Base-by-base conservation (phyloP, 2,888 invertebrate species). In the Erynnis tages region DNA sequence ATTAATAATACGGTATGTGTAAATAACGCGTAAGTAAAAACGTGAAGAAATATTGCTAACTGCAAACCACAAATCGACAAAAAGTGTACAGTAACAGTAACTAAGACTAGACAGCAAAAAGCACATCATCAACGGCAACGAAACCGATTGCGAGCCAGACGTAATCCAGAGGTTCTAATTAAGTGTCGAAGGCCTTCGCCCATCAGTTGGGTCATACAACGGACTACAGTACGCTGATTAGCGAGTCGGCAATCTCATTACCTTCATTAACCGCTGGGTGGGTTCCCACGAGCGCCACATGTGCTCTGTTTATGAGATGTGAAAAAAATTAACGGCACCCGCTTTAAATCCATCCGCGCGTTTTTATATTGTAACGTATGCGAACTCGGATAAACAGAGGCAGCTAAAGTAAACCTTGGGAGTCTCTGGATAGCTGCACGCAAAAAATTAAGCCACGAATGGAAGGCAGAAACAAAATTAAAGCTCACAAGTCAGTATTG, bases 281-380 rank as follows among this genome's bases (percentile, higher is more conserved):
- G 30, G 71, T 85, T 84, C 85, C 81, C 85, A 84, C 85, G 83
- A 61, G 53, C 67, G 63, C 70, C 79, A 82, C 82, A 82, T 85
- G 81, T 79, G 78, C 66, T 66, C 67, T 77, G 81, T 81, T 77
- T 83, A 77, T 71, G 69, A 56, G 63, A 63, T 59, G 52, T 55
- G 54, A 56, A 70, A 73, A 74, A 73, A 71, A 62, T 60, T 67
- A 69, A 73, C 71, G 67, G 65, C 52, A 58, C 60, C 62, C 63
- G 68, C 64, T 58, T 66, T 79, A 79, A 82, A 82, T 79, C 77
- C 73, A 66, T 83, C 79, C 63, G 66, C 81, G 71, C 38, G 30
- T 50, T 50, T 43, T 50, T 50, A 10, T 50, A 50, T 50, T 21
- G 25, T 13, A 43, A 17, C 40, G 16, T 50, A 49, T 49, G 49